Evolutionary conservation across 2,888 invertebrate genomes (phyloP).

Genomic region (Eulithis prunata): DNA sequence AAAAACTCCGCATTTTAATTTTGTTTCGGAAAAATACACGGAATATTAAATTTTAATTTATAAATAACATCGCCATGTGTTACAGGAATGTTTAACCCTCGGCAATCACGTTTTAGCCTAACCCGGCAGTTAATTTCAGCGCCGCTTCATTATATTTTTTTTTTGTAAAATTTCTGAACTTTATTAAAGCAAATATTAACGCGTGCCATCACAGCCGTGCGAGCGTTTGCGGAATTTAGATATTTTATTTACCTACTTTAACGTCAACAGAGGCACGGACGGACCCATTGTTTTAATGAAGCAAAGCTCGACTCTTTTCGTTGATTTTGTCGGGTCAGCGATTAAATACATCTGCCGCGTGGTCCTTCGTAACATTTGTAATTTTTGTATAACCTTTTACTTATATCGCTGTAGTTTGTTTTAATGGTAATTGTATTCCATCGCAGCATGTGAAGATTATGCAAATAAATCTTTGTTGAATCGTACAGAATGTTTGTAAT

Average conservation of each 20-base stretch:
- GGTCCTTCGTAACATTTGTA: constrained; percentile 61
- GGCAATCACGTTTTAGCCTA: constrained; percentile 66
- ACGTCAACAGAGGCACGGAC: constrained; percentile 56
- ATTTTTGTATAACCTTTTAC: constrained; percentile 60
- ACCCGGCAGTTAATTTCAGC: constrained; percentile 72
- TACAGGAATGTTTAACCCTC: constrained; percentile 61
- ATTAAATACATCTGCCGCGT: constrained; percentile 81
- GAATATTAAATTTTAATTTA: constrained; percentile 63
- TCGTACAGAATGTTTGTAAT: constrained; percentile 43
- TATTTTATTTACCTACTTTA: constrained; percentile 77
- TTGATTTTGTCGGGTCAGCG: constrained; percentile 77
- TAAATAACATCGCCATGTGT: constrained; percentile 68
- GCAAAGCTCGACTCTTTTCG: constrained; percentile 69
- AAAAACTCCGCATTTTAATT: constrained; percentile 47
- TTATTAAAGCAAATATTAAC: constrained; percentile 77
- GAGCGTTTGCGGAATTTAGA: constrained; percentile 72
- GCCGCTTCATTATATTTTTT: constrained; percentile 55
- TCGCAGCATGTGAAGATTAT: constrained; percentile 53
- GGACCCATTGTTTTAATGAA: constrained; percentile 67
- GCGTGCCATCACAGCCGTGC: constrained; percentile 66
- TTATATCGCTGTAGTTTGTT: constrained; percentile 58
- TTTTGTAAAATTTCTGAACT: constrained; percentile 68
- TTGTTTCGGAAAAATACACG: constrained; percentile 50
- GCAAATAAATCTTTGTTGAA: constrained; percentile 48
- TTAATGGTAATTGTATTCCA: constrained; percentile 55